Conservation (phyloP, 2,888 invertebrate genomes). For the Rhopalosiphum nymphaeae region DNA sequence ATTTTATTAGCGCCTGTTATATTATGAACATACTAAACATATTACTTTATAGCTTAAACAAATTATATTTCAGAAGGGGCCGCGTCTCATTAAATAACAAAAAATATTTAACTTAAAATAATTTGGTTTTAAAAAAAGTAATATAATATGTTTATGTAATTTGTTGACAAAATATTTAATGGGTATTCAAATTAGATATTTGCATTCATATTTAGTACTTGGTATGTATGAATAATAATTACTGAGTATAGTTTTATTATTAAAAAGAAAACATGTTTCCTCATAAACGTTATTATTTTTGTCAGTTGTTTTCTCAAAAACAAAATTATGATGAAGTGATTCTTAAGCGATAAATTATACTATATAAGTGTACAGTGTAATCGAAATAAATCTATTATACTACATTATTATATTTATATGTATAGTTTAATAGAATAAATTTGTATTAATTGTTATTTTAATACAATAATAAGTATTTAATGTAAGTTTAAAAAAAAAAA, state of each 20-base stretch:
- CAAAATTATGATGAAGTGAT: not conserved
- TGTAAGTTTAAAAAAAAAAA: not conserved
- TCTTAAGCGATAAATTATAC: not conserved
- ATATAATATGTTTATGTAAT: not conserved
- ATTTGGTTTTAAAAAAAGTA: not conserved
- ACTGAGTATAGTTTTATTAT: not conserved
- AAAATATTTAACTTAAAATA: slow-evolving; percentile 2
- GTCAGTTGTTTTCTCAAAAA: not conserved
- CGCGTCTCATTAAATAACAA: not conserved
- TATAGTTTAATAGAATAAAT: not conserved
- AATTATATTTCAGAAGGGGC: not conserved
- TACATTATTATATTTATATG: not conserved
- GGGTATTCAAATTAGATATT: slow-evolving; percentile 14
- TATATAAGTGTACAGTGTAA: not conserved
- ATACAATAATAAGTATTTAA: not conserved
- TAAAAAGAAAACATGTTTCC: slow-evolving; percentile 23
- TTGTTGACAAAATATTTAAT: not conserved
- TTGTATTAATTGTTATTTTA: not conserved
- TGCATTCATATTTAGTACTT: slow-evolving; percentile 22
- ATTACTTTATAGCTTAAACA: not conserved
- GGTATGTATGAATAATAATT: not conserved
- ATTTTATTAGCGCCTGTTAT: not conserved
- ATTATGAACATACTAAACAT: not conserved
- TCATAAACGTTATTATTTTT: not conserved
- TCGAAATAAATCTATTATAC: not conserved